phyloP scores from a whole-genome alignment of 92 coral and sea anemone species.

The Phenganax stokvisi region DNA sequence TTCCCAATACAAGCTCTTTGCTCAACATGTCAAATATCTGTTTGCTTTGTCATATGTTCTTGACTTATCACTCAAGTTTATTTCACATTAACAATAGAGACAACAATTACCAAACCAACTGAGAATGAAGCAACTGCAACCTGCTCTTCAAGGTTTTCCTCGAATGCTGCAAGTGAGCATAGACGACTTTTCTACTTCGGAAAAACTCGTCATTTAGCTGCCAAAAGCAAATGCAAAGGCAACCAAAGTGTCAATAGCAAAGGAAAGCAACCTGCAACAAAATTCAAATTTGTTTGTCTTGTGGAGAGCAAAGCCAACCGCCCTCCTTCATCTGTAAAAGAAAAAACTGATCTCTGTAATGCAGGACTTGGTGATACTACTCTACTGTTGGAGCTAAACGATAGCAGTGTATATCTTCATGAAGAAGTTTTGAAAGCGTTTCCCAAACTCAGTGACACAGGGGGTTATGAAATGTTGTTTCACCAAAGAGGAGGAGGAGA shows the following conservation, averaged over 20 bases:
- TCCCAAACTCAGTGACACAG: constrained; percentile 41
- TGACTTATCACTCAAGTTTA: no score
- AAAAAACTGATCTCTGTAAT: constrained; percentile 46
- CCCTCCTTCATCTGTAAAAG: constrained; percentile 44
- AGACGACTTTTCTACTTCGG: constrained; percentile 11
- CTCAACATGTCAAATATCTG: no score
- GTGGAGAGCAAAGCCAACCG: constrained; percentile 9
- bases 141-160: background rate
- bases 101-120: background rate
- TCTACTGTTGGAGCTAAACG: constrained; percentile 36
- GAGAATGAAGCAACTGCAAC: background rate
- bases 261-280: constrained; percentile 28
- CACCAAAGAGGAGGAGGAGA: constrained; percentile 52
- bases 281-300: constrained; percentile 49
- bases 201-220: constrained; percentile 3
- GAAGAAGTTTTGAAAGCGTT: constrained; percentile 41
- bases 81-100: no score
- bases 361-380: constrained; percentile 51
- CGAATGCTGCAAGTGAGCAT: constrained; percentile 15
- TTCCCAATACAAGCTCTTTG: no score
- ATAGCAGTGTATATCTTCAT: constrained; percentile 31
- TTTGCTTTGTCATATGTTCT: no score
- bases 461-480: constrained; percentile 46
- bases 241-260: background rate
- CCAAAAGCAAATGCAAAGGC: constrained; percentile 3